A percentile compares a stretch with the other conserved stretches of the same genome.
These are phyloP conservation scores for Huso huso DNA, from an alignment of 2,797 vertebrate genomes.

Conservation along the genomic window DNA sequence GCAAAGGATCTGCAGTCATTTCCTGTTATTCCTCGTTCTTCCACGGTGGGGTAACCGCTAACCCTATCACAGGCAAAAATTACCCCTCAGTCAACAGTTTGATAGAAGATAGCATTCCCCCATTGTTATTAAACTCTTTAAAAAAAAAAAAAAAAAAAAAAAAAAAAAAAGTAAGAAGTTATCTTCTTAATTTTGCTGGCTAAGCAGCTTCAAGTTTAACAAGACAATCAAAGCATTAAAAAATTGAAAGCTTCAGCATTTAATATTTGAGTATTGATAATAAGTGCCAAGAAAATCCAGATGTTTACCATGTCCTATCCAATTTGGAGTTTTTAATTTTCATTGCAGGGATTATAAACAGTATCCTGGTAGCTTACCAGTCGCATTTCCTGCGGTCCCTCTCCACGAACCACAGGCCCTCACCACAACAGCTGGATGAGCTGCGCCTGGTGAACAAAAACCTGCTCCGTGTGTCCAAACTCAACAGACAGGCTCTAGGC, in stretches of 20 bases:
- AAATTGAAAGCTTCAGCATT: background rate
- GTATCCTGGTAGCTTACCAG: too few species aligned
- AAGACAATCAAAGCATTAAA: conserved; percentile 12
- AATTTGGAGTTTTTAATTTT: background rate
- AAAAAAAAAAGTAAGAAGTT: background rate
- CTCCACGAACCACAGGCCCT: too few species aligned
- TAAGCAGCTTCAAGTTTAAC: conserved; percentile 11
- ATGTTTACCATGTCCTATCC: conserved; percentile 5
- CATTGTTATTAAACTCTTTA: background rate
- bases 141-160: too few species aligned
- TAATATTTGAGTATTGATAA: conserved; percentile 8
- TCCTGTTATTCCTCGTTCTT: conserved; percentile 57
- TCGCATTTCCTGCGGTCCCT: too few species aligned
- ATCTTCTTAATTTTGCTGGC: background rate
- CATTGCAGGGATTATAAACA: too few species aligned
- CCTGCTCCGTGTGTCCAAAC: too few species aligned
- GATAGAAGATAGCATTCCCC: background rate
- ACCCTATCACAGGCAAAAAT: conserved; percentile 44
- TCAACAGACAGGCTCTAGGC: too few species aligned
- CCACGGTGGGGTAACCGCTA: conserved; percentile 42
- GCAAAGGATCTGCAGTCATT: conserved; percentile 39
- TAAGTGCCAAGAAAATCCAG: conserved; percentile 12
- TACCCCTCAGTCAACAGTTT: conserved; percentile 1
- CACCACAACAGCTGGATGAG: too few species aligned
- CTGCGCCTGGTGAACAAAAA: too few species aligned